A percentile compares a stretch with the other conserved stretches of the same genome.
These are phyloP conservation scores for Tetrax tetrax DNA, from an alignment of 2,113 vertebrate species.

Conservation along the genomic window DNA sequence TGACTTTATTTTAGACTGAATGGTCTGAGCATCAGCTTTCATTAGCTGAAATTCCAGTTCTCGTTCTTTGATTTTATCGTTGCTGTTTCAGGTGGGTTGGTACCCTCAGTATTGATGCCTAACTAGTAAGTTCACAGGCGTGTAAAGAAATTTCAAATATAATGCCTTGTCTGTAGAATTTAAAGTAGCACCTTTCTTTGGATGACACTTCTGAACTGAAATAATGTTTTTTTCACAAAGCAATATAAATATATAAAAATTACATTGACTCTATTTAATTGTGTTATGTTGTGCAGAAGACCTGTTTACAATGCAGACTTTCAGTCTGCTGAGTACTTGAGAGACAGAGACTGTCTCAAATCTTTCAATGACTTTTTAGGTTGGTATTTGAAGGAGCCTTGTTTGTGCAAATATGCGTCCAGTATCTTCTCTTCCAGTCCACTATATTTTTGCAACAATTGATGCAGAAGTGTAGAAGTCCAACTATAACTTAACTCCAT, in stretches of 20 bases:
- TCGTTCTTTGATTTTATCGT: background rate
- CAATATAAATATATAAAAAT: background rate
- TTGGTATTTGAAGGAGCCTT: background rate
- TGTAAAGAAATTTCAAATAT: background rate
- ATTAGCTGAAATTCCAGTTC: background rate
- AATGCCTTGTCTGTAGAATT: background rate
- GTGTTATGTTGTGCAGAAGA: background rate
- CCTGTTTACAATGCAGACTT: background rate
- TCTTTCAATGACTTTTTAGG: background rate
- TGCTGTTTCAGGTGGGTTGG: background rate
- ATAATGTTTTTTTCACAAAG: background rate
- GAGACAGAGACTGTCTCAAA: background rate
- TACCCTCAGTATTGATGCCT: background rate
- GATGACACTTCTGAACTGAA: background rate
- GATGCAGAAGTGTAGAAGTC: background rate
- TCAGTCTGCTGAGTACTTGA: background rate
- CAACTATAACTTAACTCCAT: background rate
- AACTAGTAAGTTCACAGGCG: background rate
- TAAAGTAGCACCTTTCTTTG: background rate
- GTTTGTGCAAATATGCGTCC: background rate
- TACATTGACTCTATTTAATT: background rate
- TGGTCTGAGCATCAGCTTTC: background rate
- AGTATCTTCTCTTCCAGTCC: background rate
- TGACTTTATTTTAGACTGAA: background rate
- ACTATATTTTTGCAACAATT: background rate